phyloP scores from a whole-genome alignment of 2,888 invertebrate genomes.

The Antheraea yamamai region DNA sequence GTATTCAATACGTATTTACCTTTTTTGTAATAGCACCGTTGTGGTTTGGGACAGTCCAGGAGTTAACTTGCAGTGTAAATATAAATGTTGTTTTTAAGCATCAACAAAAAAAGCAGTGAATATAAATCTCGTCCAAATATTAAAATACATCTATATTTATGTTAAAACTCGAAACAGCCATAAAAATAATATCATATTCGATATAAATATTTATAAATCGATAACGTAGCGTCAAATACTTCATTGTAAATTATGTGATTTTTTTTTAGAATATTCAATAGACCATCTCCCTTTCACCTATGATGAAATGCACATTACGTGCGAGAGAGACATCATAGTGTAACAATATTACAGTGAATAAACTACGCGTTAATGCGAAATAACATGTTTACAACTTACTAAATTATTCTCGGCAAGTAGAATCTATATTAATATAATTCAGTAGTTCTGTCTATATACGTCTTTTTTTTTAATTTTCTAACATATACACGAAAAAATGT shows the following conservation, averaged over 20 bases:
- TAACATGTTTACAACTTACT: background rate
- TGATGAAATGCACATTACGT: slow-evolving; percentile 8
- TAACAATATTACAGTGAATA: background rate
- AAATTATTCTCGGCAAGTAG: too few species aligned
- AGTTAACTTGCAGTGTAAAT: too few species aligned
- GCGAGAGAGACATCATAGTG: background rate
- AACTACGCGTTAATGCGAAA: background rate
- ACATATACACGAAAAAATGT: too few species aligned
- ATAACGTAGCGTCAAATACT: background rate
- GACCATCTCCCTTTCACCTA: slow-evolving; percentile 7
- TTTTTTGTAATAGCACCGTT: too few species aligned
- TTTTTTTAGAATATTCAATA: background rate
- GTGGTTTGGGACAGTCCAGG: too few species aligned
- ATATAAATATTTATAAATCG: slow-evolving; percentile 5
- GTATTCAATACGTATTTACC: too few species aligned
- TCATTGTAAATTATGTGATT: slow-evolving; percentile 13
- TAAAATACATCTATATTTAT: background rate
- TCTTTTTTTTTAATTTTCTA: too few species aligned
- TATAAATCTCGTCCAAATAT: background rate
- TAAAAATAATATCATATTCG: background rate
- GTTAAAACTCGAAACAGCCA: background rate
- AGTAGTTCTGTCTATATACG: too few species aligned
- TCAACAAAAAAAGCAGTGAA: background rate
- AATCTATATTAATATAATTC: too few species aligned
- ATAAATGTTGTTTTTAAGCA: too few species aligned